Evolutionary conservation across 2,113 vertebrate species (phyloP).

Genomic region (Mystacornis crossleyi): DNA sequence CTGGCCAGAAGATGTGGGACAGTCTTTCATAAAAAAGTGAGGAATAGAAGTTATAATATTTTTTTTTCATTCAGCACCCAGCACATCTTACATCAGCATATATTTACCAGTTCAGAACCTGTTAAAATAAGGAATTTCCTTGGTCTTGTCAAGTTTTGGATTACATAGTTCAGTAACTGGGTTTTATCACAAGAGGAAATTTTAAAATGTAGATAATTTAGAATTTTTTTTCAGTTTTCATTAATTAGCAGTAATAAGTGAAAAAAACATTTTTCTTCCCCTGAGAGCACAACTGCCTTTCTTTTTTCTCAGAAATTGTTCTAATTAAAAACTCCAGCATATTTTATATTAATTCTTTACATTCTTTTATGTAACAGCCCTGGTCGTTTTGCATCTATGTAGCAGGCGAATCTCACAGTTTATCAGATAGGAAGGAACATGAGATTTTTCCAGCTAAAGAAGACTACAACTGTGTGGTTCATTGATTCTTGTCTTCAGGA

Average conservation of each 20-base stretch:
- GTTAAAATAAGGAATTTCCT: neutral
- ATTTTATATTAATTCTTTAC: neutral
- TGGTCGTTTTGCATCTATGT: neutral
- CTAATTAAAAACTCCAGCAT: neutral
- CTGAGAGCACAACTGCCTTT: neutral
- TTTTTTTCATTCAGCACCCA: conserved; percentile 12
- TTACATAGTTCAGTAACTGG: neutral
- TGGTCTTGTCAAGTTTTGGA: neutral
- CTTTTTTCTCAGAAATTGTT: neutral
- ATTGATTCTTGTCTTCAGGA: neutral
- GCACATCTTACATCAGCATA: neutral
- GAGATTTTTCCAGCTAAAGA: neutral
- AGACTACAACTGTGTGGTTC: neutral
- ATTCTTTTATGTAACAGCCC: neutral
- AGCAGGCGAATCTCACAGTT: neutral
- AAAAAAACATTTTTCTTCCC: neutral
- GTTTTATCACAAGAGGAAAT: neutral
- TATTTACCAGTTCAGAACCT: neutral
- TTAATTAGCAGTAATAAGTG: neutral
- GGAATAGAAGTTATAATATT: neutral
- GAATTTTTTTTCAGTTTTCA: neutral
- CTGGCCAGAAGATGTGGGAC: neutral
- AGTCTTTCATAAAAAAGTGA: conserved; percentile 1
- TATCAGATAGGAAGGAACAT: neutral
- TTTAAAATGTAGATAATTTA: neutral